These are phyloP conservation scores for Zophobas morio DNA, from an alignment of 1,140 invertebrate genomes.

Conservation along the genomic window DNA sequence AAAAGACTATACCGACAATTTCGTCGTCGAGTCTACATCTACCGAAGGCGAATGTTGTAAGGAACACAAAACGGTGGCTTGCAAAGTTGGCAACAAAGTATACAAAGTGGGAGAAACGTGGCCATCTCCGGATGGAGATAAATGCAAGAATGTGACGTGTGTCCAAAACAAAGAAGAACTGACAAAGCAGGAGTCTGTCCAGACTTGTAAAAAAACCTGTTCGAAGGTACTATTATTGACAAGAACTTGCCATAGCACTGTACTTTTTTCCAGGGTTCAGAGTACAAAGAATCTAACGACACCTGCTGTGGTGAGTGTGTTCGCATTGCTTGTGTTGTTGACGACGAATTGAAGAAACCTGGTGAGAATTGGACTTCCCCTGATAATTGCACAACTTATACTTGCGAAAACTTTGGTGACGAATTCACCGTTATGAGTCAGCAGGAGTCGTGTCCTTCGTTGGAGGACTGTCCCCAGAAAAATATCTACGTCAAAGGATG, in stretches of 20 bases:
- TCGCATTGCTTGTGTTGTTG: slow-evolving; percentile 76
- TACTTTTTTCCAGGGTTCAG: slow-evolving; percentile 69
- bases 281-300: slow-evolving; percentile 69
- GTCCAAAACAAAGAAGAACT: slow-evolving; percentile 69
- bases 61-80: slow-evolving; percentile 57
- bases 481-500: slow-evolving; percentile 75
- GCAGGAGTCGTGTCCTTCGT: slow-evolving; percentile 73
- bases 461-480: slow-evolving; percentile 72
- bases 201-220: slow-evolving; percentile 73
- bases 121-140: slow-evolving; percentile 70
- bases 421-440: slow-evolving; percentile 72
- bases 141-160: slow-evolving; percentile 76
- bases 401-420: slow-evolving; percentile 69
- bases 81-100: slow-evolving; percentile 57
- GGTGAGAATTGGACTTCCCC: slow-evolving; percentile 74
- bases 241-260: slow-evolving; percentile 28
- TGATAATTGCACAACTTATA: slow-evolving; percentile 79
- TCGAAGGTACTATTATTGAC: slow-evolving; percentile 50
- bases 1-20: slow-evolving; percentile 57
- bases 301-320: slow-evolving; percentile 82
- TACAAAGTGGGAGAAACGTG: slow-evolving; percentile 71
- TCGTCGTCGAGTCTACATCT: slow-evolving; percentile 54
- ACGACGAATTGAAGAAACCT: slow-evolving; percentile 70
- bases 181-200: slow-evolving; percentile 69
- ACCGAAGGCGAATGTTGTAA: slow-evolving; percentile 62